phyloP scores from a whole-genome alignment of 1,140 invertebrate genomes.

The Colletes latitarsis region DNA sequence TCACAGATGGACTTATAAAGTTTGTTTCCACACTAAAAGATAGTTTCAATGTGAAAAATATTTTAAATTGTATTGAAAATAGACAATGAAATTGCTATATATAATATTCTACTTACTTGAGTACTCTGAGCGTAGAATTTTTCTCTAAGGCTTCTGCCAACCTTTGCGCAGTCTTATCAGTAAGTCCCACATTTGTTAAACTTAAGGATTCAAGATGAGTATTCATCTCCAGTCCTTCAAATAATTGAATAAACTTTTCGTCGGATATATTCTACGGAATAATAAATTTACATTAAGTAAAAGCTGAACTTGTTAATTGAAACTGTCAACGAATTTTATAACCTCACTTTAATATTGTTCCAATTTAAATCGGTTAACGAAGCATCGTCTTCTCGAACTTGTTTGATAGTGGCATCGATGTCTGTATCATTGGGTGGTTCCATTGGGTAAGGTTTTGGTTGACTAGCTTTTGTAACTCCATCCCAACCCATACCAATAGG shows the following conservation, averaged over 20 bases:
- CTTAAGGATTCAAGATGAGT: conserved; percentile 95
- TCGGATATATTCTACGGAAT: conserved; percentile 95
- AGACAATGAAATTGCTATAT: neutral
- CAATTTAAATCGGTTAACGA: conserved; percentile 94
- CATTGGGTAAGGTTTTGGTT: conserved; percentile 93
- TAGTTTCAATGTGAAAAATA: conserved; percentile 34
- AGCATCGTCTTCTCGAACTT: conserved; percentile 93
- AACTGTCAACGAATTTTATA: neutral
- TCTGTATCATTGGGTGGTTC: conserved; percentile 98
- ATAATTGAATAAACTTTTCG: conserved; percentile 95
- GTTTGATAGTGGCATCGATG: conserved; percentile 93
- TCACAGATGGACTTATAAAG: conserved; percentile 92
- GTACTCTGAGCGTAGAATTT: conserved; percentile 92
- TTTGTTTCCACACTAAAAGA: conserved; percentile 94
- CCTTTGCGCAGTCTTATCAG: conserved; percentile 91
- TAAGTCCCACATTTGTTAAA: conserved; percentile 96
- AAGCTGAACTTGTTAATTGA: neutral
- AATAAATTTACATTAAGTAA: conserved; percentile 26
- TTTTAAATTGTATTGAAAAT: conserved; percentile 1
- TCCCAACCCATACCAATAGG: conserved; percentile 93
- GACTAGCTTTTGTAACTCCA: conserved; percentile 96
- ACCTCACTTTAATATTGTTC: conserved; percentile 96
- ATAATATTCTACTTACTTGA: conserved; percentile 84
- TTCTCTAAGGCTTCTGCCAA: conserved; percentile 92
- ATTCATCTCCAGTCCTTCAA: conserved; percentile 93